Evolutionary conservation across 2,888 invertebrate genomes (phyloP).

Genomic region (Seira musarum): DNA sequence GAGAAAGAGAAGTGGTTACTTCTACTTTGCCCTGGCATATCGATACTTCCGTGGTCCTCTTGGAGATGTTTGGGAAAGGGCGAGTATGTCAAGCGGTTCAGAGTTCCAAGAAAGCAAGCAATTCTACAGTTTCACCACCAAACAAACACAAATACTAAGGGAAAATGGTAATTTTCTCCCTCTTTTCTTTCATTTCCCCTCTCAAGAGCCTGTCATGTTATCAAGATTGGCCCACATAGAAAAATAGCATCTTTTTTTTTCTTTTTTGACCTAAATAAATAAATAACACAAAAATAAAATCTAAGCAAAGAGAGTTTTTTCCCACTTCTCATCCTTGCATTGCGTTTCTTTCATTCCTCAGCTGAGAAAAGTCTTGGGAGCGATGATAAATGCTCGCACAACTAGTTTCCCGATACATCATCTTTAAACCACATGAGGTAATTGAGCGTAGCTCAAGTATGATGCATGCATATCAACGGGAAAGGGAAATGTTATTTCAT

Average conservation of each 20-base stretch:
- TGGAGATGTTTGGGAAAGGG: neutral
- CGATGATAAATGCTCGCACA: neutral
- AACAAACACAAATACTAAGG: constrained; percentile 17
- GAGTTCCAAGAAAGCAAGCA: neutral
- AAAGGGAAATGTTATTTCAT: neutral
- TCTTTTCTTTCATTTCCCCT: neutral
- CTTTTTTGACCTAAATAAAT: constrained; percentile 44
- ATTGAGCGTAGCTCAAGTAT: neutral
- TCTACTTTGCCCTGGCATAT: neutral
- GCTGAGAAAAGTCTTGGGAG: too few relatives aligned
- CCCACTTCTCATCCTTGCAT: too few relatives aligned
- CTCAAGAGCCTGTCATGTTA: constrained; percentile 16
- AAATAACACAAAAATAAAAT: constrained; percentile 18
- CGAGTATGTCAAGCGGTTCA: constrained; percentile 41
- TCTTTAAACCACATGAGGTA: neutral
- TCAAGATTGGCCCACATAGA: constrained; percentile 26
- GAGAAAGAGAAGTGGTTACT: neutral
- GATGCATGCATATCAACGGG: neutral
- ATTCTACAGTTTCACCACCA: neutral
- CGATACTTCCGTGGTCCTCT: too few relatives aligned
- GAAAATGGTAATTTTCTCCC: constrained; percentile 9
- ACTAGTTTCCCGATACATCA: neutral
- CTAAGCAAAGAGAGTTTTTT: neutral
- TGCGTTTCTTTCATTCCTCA: too few relatives aligned
- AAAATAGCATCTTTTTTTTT: constrained; percentile 17